Base-by-base conservation (phyloP, 2,797 vertebrate species). In the Apogon hyalosoma region DNA sequence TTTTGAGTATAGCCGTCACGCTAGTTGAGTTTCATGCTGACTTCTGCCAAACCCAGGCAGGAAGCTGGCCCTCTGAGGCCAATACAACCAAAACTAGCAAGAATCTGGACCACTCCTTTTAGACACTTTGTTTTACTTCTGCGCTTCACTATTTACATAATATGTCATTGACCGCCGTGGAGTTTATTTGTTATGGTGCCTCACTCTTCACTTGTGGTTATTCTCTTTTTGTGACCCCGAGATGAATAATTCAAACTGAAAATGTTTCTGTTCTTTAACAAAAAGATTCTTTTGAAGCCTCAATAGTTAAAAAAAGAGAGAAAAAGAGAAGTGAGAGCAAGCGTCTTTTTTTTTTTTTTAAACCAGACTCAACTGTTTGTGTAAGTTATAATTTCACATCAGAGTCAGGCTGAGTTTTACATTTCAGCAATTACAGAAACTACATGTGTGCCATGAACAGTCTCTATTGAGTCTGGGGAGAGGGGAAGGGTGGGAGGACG, bases 351-450 rank as follows among this genome's bases (percentile, higher is more conserved):
- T 58, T 56, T 36, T 10, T 36, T 36, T 36, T 36, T 10, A 36
- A 59, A 88, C 84, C 75, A 85, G 86, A 85, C 83, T 80, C 72
- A 52, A 88, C 86, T 90, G 88, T 92, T 92, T 91, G 87, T 91
- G 79, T 90, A 90, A 91, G 90, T 90, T 87, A 84, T 90, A 90
- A 90, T 92, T 91, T 90, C 88, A 91, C 89, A 91, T 91, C 87
- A 92, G 88, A 90, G 83, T 77, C 45, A 0, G 75, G 63, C 73
- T 47, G 77, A 87, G 92, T 91, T 88, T 90, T 91, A 91, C 90
- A 90, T 93, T 93, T 92, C 89, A 88, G 92, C 87, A 92, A 92
- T 93, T 93, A 91, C 85, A 91, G 85, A 89, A 89, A 91, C 88
- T 87, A 84, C 86, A 89, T 86, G 82, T 86, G 86, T 69, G 79